Base-by-base conservation (phyloP, 2,888 invertebrate genomes). In the Aproaerema taeniolella region DNA sequence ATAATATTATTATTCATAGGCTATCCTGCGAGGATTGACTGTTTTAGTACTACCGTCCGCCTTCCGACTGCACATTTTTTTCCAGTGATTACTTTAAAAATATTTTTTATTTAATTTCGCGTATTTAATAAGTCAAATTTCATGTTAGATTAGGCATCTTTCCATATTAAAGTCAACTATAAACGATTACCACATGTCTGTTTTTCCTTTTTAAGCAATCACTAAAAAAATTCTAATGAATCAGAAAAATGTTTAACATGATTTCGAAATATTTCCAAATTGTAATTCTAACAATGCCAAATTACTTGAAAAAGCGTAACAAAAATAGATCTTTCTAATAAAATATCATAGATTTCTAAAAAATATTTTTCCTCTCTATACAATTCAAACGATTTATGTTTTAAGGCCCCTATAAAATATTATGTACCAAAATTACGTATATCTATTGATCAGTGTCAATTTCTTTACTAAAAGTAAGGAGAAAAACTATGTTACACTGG, bases 391-490 rank as follows among this genome's bases (percentile, higher is more conserved):
- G 67, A 59, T 60, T n/a, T 52, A 55, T 59, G 62, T 67, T 67
- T 61, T 66, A 83, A 81, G 85, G 81, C 80, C 80, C 77, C 77
- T 75, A 74, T 53, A n/a, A n/a, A n/a, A n/a, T n/a, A 57, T 31
- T 72, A 79, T 73, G 70, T 77, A 74, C 66, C 72, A 71, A 73
- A 65, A 71, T 81, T 79, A 83, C 80, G 79, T 83, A 69, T 76
- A 72, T 53, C 58, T 71, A 68, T 71, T 70, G 65, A 64, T 69
- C 64, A 66, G 55, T 55, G 61, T 67, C 48, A 54, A 43, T 50
- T 55, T 43, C 47, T 53, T 49, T 15, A 58, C 67, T 67, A 66
- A 58, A 61, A 66, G 67, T 61, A 58, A 58, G 47, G 54, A 56
- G 53, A 56, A 44, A 17, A 20, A 20, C 20, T 6, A 8, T 20